Evolutionary conservation across 1,140 invertebrate species (phyloP).

Genomic region (Magallana ariakensis): DNA sequence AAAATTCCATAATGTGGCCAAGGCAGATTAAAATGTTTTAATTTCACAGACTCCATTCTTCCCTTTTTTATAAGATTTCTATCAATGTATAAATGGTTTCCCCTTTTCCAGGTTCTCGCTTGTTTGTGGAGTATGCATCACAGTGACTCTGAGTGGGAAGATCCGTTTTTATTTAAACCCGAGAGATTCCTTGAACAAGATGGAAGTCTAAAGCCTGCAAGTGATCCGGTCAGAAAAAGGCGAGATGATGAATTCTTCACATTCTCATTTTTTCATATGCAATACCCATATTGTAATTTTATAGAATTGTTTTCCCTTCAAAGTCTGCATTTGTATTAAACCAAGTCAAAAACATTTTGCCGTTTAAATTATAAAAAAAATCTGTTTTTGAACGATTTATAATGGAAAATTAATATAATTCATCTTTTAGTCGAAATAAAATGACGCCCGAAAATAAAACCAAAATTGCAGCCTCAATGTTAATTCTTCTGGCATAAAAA

Average conservation of each 20-base stretch:
- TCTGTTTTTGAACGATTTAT: too few species aligned
- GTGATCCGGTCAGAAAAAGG: constrained; percentile 46
- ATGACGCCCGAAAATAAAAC: too few species aligned
- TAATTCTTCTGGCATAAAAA: background rate
- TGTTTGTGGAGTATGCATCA: constrained; percentile 91
- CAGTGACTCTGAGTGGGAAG: constrained; percentile 84
- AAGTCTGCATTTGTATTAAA: background rate
- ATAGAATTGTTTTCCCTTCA: background rate
- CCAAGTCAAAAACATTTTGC: background rate
- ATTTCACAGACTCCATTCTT: too few species aligned
- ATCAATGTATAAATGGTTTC: too few species aligned
- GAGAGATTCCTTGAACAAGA: constrained; percentile 79
- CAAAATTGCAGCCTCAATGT: too few species aligned
- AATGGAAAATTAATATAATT: background rate
- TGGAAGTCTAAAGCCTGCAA: constrained; percentile 43
- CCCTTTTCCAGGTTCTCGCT: constrained; percentile 48
- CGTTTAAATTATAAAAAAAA: background rate
- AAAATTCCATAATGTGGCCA: background rate
- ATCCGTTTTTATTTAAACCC: constrained; percentile 87
- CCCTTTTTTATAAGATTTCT: background rate
- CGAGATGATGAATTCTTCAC: background rate
- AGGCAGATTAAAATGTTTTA: background rate
- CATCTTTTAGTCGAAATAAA: background rate
- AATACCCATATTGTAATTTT: background rate
- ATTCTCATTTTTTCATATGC: background rate